Evolutionary conservation across 2,888 invertebrate species (phyloP), one percentile per base, ranked within the genome.

Genomic region (Bombylius discolor): DNA sequence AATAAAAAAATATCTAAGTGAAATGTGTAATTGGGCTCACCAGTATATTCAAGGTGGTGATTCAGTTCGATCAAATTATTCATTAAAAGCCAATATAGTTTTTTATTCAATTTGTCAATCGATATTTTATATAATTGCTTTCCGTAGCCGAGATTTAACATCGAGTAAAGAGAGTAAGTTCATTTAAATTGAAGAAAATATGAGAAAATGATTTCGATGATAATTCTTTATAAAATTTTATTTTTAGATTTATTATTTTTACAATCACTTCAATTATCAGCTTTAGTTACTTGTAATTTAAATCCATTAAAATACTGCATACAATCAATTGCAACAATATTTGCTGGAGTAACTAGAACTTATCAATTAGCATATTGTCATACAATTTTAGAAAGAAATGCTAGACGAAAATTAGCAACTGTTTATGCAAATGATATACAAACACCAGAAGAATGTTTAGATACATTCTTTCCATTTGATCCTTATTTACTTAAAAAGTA

Each of bases 331-430:
- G 84, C 85, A 0, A 83, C 85, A 59, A 85, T 85, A 31, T 93
- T 94, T 72, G 85, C 91, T 0, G 82, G 86, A 0, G 82, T 91
- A 3, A 87, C 90, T 0, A 80, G 89, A 52, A 80, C 84, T 11
- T 89, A 93, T 70, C 95, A 96, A 68, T 77, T 97, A 53, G 92
- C 88, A 0, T 96, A 95, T 74, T 96, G 96, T 72, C 89, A 92
- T 70, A 82, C 91, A 0, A 82, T 95, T 50, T 83, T 96, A 46
- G 93, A 96, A 70, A 82, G 85, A 64, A 96, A 96, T 74, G 72
- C 81, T 0, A 77, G 89, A 50, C 79, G 77, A 51, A 75, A 75
- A 55, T 67, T 84, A 56, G 82, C 83, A 2, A 76, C 79, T 1
- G 73, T 81, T 4, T 78, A 80, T 62, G 74, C 76, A 13, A 77